Base-by-base conservation (phyloP, 2,888 invertebrate genomes). In the Athalia cordata region DNA sequence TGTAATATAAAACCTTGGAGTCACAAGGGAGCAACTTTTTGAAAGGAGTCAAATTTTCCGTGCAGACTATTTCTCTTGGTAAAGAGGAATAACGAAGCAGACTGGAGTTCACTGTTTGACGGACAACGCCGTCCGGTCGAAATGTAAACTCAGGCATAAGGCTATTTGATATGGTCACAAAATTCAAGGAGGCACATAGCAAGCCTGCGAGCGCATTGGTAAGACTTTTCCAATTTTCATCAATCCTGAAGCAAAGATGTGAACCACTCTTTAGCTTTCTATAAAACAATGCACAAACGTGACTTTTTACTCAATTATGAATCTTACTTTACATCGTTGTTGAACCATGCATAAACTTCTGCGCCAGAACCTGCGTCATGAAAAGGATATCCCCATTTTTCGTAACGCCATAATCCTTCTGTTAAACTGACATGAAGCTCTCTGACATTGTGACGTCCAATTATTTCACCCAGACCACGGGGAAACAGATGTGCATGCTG, bases 31-130 rank as follows among this genome's bases (percentile, higher is more conserved):
- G 90, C 4, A 99, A 91, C 89, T 99, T 99, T 87, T 98, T 98
- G 96, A 99, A 99, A 0, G 99, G 99, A 11, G 99, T 99, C 84
- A 99, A 91, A 91, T 99, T 99, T 91, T 99, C 99, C 0, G 99
- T 99, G 88, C 99, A 99, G 4, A 99, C 98, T 84, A 97, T 96
- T 92, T 99, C 99, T 82, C 97, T 93, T 0, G 99, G 98, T 80
- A 99, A 90, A n/a, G 96, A 95, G 0, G 98, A 95, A 91, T 98
- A 99, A 84, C 96, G 91, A 65, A 95, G 89, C 84, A 90, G 92
- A 86, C 92, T 92, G 87, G 93, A 90, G 80, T 91, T 90, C 3
- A 85, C 82, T 67, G 80, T 77, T 77, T 89, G 86, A 55, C 89
- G 87, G 6, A 90, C 83, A 62, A 94, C 93, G 61, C 97, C 96